Evolutionary conservation across 2,113 vertebrate species (phyloP).

Genomic region (Pholis gunnellus): DNA sequence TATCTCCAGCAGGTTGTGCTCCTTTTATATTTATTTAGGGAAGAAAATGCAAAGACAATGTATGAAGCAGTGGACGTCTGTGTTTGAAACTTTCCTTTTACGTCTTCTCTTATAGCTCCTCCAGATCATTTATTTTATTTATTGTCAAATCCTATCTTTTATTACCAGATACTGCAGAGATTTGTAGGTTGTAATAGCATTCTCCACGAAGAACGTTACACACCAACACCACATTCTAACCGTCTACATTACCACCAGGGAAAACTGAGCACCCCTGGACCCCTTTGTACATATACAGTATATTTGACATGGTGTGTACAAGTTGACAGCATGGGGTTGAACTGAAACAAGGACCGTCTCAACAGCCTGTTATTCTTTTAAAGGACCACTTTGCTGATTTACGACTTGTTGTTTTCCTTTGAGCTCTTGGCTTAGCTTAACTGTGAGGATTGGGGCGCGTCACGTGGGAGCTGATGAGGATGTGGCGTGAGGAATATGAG

Average conservation of each 20-base stretch:
- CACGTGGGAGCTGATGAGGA: constrained; percentile 21
- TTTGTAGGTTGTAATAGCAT: neutral
- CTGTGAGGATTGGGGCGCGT: constrained; percentile 28
- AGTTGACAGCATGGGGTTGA: neutral
- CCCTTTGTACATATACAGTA: neutral
- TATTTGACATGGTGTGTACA: neutral
- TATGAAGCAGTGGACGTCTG: neutral
- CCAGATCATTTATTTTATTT: neutral
- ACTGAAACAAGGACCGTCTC: neutral
- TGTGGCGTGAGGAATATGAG: constrained; percentile 32
- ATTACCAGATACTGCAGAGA: neutral
- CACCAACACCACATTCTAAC: no score
- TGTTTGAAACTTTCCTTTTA: neutral
- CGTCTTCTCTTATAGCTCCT: neutral
- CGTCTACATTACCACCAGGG: neutral
- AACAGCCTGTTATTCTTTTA: constrained; percentile 37
- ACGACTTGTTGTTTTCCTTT: constrained; percentile 70
- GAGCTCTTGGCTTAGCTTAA: constrained; percentile 11
- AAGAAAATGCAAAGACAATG: neutral
- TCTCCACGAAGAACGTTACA: neutral
- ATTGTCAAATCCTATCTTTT: neutral
- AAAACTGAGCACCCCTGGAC: neutral
- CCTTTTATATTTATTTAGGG: neutral
- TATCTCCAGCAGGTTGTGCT: neutral
- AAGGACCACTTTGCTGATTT: constrained; percentile 59